Conservation (phyloP, 2,113 vertebrate genomes). For the Azemiops feae region DNA sequence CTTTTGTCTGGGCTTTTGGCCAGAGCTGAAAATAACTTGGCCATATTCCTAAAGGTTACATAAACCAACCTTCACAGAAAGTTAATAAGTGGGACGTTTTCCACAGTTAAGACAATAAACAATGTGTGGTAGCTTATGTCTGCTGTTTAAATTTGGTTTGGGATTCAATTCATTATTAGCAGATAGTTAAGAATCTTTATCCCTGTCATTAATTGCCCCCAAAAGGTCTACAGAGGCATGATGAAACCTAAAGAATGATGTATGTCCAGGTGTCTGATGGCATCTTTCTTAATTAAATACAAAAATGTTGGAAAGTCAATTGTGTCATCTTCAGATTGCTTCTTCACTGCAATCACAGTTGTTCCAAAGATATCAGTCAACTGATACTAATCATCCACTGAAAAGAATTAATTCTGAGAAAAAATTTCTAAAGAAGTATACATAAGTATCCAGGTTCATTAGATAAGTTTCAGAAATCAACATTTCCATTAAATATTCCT, state of each 20-base stretch:
- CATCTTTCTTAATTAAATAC: background rate
- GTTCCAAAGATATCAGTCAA: background rate
- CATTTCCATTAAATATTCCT: background rate
- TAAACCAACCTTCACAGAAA: background rate
- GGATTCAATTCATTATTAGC: background rate
- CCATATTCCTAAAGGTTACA: background rate
- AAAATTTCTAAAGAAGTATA: background rate
- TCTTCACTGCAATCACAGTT: background rate
- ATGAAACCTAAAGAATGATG: background rate
- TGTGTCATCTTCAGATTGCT: background rate
- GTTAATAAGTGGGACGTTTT: background rate
- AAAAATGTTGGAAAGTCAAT: background rate
- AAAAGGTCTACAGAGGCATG: background rate
- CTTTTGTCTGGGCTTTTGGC: background rate
- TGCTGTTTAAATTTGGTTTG: constrained; percentile 12
- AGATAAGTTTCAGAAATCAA: background rate
- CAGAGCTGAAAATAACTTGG: background rate
- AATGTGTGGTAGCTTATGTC: constrained; percentile 9
- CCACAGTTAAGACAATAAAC: constrained; percentile 8
- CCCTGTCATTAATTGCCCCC: background rate
- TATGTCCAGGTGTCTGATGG: background rate
- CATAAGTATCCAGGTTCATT: background rate
- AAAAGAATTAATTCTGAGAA: accelerated
- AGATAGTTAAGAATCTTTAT: background rate
- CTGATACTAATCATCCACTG: background rate